Conservation (phyloP, 2,113 vertebrate genomes). For the Thunnus maccoyii region DNA sequence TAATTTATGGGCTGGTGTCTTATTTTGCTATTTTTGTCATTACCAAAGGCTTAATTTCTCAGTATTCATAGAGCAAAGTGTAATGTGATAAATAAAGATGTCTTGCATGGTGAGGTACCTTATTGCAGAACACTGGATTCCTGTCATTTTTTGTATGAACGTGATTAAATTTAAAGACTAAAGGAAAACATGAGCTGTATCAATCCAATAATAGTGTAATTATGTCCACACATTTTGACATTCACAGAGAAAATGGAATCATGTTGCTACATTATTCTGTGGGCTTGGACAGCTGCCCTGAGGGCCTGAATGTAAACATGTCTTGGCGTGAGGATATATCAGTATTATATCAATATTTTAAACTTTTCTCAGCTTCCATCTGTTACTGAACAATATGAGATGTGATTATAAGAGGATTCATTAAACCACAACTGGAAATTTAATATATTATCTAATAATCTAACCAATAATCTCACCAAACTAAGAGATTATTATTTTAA, state of each 20-base stretch:
- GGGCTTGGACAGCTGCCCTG: slow-evolving; percentile 22
- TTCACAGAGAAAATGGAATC: slow-evolving; percentile 10
- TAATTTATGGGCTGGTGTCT: background rate
- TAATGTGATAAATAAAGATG: too few relatives aligned
- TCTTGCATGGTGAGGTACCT: background rate
- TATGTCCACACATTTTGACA: slow-evolving; percentile 5
- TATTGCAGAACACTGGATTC: background rate
- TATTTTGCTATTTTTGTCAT: background rate
- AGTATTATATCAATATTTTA: slow-evolving; percentile 34
- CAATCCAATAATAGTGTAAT: background rate
- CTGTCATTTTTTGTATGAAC: background rate
- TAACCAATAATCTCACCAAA: background rate
- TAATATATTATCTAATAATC: background rate
- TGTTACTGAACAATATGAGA: slow-evolving; percentile 35
- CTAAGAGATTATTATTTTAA: background rate
- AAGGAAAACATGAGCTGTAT: background rate
- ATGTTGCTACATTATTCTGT: slow-evolving; percentile 27
- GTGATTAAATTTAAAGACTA: background rate
- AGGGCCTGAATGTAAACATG: slow-evolving; percentile 28
- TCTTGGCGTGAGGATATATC: background rate
- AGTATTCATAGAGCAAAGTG: too few relatives aligned
- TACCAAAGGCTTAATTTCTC: background rate
- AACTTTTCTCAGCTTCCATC: slow-evolving; percentile 36
- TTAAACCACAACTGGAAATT: background rate
- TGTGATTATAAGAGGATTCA: background rate